phyloP scores from a whole-genome alignment of 2,797 vertebrate genomes.

The Chelmon rostratus region DNA sequence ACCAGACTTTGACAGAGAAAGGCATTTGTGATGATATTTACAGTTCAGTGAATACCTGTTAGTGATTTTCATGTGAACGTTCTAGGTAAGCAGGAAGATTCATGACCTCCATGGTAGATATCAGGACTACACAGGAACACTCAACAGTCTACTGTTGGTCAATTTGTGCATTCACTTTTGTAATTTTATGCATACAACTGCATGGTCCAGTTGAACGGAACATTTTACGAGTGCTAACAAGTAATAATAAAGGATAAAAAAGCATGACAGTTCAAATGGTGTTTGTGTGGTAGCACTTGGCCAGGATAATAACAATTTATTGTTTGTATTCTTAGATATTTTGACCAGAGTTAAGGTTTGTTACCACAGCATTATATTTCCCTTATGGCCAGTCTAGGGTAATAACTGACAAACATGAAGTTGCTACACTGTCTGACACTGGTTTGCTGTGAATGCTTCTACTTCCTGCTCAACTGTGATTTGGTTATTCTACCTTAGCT shows the following conservation, averaged over 20 bases:
- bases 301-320: too few relatives aligned
- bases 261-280: not conserved
- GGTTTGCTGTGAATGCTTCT: constrained; percentile 1
- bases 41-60: not conserved
- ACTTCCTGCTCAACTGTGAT: not conserved
- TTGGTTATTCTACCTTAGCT: not conserved
- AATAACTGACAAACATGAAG: not conserved
- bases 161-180: not conserved
- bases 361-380: not conserved
- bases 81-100: not conserved
- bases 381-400: not conserved
- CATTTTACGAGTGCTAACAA: not conserved
- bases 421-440: not conserved
- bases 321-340: not conserved
- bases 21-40: not conserved
- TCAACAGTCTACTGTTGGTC: not conserved
- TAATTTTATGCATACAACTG: not conserved
- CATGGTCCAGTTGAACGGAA: not conserved
- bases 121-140: not conserved
- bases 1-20: not conserved
- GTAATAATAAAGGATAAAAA: not conserved
- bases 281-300: not conserved
- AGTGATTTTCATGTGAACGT: not conserved
- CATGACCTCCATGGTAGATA: too few relatives aligned
- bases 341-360: not conserved